phyloP scores from a whole-genome alignment of 1,140 invertebrate species.

The Drosophila watanabei region DNA sequence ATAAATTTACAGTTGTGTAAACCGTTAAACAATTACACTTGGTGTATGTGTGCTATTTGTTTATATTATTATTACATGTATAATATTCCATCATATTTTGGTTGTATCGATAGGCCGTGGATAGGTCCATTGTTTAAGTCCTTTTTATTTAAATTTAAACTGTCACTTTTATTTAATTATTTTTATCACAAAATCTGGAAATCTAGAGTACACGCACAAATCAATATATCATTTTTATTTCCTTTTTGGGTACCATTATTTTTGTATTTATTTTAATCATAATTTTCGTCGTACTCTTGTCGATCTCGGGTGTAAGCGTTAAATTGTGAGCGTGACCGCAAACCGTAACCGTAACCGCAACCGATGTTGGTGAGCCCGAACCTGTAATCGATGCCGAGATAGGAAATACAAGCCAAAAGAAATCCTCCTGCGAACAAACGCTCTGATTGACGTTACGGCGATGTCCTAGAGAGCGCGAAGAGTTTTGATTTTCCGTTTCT shows the following conservation, averaged over 20 bases:
- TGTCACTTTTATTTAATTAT: background rate
- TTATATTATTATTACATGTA: conserved; percentile 92
- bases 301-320: conserved; percentile 12
- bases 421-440: conserved; percentile 21
- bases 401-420: conserved; percentile 30
- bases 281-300: background rate
- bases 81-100: conserved; percentile 99
- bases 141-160: background rate
- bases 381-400: conserved; percentile 34
- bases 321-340: conserved; percentile 27
- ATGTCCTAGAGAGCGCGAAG: conserved; percentile 28
- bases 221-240: conserved; percentile 4
- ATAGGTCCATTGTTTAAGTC: conserved; percentile 91
- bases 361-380: conserved; percentile 30
- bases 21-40: conserved; percentile 3
- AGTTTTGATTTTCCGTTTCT: conserved; percentile 45
- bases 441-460: conserved; percentile 48
- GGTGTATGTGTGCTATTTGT: background rate
- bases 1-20: background rate
- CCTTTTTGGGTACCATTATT: conserved; percentile 15
- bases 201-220: conserved; percentile 4
- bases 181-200: background rate
- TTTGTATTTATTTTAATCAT: conserved; percentile 10
- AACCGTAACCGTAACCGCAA: conserved; percentile 42
- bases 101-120: conserved; percentile 97